phyloP scores from a whole-genome alignment of 1,140 invertebrate species.

The Colletes gigas region DNA sequence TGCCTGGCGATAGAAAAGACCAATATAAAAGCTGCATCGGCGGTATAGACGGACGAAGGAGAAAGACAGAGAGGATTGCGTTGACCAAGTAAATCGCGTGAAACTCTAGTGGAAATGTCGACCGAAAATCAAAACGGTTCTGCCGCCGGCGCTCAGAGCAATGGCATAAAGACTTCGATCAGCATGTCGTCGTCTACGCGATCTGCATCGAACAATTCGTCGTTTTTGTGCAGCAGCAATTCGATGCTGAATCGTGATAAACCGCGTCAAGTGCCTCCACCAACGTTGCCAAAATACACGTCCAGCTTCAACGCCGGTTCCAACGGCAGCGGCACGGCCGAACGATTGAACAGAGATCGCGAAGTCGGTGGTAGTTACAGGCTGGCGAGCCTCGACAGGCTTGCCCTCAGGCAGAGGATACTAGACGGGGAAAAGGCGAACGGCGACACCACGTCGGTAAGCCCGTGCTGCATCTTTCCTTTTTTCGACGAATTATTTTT shows the following conservation, averaged over 20 bases:
- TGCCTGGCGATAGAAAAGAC: background rate
- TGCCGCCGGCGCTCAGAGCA: slow-evolving; percentile 68
- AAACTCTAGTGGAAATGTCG: slow-evolving; percentile 65
- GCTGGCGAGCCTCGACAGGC: slow-evolving; percentile 86
- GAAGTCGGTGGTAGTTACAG: slow-evolving; percentile 84
- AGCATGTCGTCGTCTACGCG: slow-evolving; percentile 44
- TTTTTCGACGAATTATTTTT: background rate
- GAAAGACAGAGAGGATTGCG: background rate
- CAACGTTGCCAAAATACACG: slow-evolving; percentile 86
- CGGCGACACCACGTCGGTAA: slow-evolving; percentile 78
- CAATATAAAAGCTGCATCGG: background rate
- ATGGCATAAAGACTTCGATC: slow-evolving; percentile 74
- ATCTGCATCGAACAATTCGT: slow-evolving; percentile 73
- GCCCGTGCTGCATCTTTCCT: slow-evolving; percentile 24
- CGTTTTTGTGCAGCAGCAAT: slow-evolving; percentile 80
- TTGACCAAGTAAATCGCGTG: slow-evolving; percentile 5
- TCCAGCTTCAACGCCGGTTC: slow-evolving; percentile 83
- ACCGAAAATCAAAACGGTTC: slow-evolving; percentile 78
- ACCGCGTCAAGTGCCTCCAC: slow-evolving; percentile 83
- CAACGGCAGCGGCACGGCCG: slow-evolving; percentile 79
- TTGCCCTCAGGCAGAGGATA: slow-evolving; percentile 86
- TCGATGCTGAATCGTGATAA: slow-evolving; percentile 75
- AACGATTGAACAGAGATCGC: slow-evolving; percentile 80
- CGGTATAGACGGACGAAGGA: background rate
- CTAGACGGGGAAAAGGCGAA: slow-evolving; percentile 82